A percentile compares a stretch with the other conserved stretches of the same genome.
Evolutionary conservation across 2,797 vertebrate species (phyloP).

Genomic region (Pteropus rufus): DNA sequence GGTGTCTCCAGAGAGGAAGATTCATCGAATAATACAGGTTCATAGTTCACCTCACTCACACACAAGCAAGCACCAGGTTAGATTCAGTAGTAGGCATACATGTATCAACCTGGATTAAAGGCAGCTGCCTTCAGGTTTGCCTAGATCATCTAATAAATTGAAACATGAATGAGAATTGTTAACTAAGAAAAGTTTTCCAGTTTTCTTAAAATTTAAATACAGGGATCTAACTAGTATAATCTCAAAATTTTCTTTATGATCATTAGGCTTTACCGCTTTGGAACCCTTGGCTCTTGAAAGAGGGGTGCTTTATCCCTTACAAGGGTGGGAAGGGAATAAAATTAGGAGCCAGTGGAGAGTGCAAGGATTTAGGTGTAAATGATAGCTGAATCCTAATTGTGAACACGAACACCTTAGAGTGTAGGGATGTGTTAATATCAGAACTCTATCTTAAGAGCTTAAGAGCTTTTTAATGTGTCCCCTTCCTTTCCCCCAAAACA

Average conservation of each 20-base stretch:
- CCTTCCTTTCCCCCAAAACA: neutral
- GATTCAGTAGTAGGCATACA: neutral
- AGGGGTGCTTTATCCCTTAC: neutral
- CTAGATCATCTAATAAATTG: neutral
- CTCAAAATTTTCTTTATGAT: neutral
- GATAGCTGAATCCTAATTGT: neutral
- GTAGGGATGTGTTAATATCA: neutral
- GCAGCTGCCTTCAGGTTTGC: neutral
- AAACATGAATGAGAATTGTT: constrained; percentile 33
- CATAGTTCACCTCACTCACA: neutral
- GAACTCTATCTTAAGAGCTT: neutral
- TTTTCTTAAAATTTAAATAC: constrained; percentile 30
- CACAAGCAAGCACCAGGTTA: neutral
- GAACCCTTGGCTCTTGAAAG: neutral
- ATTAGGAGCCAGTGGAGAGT: neutral
- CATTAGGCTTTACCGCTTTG: neutral
- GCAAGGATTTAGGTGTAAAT: neutral
- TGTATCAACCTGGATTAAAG: neutral
- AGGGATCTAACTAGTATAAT: neutral
- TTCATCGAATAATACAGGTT: neutral
- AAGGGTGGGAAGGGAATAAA: neutral
- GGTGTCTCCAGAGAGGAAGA: neutral
- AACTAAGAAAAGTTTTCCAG: neutral
- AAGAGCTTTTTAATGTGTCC: neutral
- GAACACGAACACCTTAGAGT: neutral